These are phyloP conservation scores for Sycophila sp. DNA, from an alignment of 1,140 invertebrate species.

Conservation along the genomic window DNA sequence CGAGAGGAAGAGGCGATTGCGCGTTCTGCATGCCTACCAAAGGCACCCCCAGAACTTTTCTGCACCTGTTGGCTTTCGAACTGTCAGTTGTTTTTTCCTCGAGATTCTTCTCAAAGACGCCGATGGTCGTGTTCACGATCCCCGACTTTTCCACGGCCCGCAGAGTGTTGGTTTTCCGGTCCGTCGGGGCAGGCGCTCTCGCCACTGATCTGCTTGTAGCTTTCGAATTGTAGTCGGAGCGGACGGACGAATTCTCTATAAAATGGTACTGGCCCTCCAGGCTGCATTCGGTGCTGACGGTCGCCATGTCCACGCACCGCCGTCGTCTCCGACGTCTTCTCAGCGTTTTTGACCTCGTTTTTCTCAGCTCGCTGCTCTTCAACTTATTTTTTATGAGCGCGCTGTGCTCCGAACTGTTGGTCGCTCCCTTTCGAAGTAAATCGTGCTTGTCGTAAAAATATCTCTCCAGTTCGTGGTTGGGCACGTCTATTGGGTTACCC, in stretches of 20 bases:
- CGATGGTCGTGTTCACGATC: conserved; percentile 54
- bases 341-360: background rate
- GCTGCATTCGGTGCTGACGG: conserved; percentile 12
- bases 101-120: conserved; percentile 55
- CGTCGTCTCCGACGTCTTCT: conserved; percentile 10
- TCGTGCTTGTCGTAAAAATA: conserved; percentile 13
- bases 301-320: background rate
- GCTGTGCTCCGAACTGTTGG: background rate
- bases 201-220: background rate
- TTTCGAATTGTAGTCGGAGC: background rate
- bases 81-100: conserved; percentile 16
- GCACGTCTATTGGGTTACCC: conserved; percentile 34
- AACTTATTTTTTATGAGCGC: background rate
- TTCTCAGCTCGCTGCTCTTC: background rate
- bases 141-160: conserved; percentile 29
- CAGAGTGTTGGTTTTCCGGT: conserved; percentile 24
- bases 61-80: conserved; percentile 5
- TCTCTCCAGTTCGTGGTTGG: conserved; percentile 2
- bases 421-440: conserved; percentile 8
- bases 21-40: conserved; percentile 61
- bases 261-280: conserved; percentile 12
- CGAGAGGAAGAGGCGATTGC: conserved; percentile 47
- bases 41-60: conserved; percentile 47
- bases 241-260: conserved; percentile 12
- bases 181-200: background rate